phyloP scores from a whole-genome alignment of 2,797 vertebrate species.

The Anguilla anguilla region DNA sequence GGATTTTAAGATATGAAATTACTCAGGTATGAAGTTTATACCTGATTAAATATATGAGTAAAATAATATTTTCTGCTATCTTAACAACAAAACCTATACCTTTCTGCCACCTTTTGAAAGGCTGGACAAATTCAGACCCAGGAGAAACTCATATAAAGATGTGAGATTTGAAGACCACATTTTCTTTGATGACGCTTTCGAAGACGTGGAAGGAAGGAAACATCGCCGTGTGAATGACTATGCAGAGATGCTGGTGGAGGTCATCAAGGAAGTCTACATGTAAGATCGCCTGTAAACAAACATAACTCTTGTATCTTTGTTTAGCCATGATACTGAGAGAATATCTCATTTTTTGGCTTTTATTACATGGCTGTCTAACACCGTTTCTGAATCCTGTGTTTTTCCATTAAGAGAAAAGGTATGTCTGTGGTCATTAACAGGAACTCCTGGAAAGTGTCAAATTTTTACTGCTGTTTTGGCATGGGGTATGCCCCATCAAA shows the following conservation, averaged over 20 bases:
- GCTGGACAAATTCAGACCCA: conserved; percentile 66
- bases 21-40: neutral
- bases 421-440: neutral
- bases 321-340: neutral
- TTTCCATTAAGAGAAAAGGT: neutral
- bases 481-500: neutral
- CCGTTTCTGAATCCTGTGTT: neutral
- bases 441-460: neutral
- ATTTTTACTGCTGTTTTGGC: neutral
- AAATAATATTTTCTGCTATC: neutral
- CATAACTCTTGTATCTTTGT: neutral
- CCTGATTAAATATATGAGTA: neutral
- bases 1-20: neutral
- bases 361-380: neutral
- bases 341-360: neutral
- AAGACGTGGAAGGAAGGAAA: conserved; percentile 17
- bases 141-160: conserved; percentile 16
- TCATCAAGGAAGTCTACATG: conserved; percentile 61
- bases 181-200: conserved; percentile 70
- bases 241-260: conserved; percentile 52
- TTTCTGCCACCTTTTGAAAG: conserved; percentile 44
- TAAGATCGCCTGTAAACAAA: conserved; percentile 41
- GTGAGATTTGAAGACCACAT: conserved; percentile 67
- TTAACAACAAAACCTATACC: neutral
- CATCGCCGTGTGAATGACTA: conserved; percentile 59